phyloP scores from a whole-genome alignment of 37 sponge, comb jelly and placozoan species.

The Dysidea cf. avara region DNA sequence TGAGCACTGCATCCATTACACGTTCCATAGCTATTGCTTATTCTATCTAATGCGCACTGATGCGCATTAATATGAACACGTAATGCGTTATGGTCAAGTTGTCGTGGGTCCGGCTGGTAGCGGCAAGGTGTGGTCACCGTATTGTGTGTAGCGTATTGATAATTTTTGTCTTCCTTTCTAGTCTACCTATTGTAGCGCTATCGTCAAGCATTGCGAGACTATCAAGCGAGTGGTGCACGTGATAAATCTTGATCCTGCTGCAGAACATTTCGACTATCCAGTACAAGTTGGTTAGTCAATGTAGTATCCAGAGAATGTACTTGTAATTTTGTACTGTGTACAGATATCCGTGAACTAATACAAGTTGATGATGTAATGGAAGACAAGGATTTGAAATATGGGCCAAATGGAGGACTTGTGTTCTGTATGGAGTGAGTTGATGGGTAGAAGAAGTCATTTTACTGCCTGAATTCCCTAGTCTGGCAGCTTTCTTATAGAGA shows the following conservation, averaged over 20 bases:
- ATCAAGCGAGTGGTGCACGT: constrained; percentile 83
- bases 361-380: constrained; percentile 99
- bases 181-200: constrained; percentile 92
- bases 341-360: constrained; percentile 95
- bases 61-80: background rate
- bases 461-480: background rate
- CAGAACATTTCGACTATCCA: constrained; percentile 94
- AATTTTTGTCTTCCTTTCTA: constrained; percentile 24
- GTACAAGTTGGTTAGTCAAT: constrained; percentile 66
- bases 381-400: constrained; percentile 87
- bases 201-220: constrained; percentile 85
- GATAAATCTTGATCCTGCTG: constrained; percentile 98
- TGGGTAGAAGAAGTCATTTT: background rate
- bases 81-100: constrained; percentile 94
- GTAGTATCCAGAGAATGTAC: background rate
- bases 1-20: no score
- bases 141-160: background rate
- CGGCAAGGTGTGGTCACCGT: constrained; percentile 75
- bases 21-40: background rate
- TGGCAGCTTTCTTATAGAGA: background rate
- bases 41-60: background rate
- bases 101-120: constrained; percentile 99
- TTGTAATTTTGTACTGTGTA: constrained; percentile 24
- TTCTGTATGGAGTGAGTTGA: constrained; percentile 97
- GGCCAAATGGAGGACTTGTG: constrained; percentile 98